Evolutionary conservation across 2,888 invertebrate genomes (phyloP).

Genomic region (Linyphia triangularis): DNA sequence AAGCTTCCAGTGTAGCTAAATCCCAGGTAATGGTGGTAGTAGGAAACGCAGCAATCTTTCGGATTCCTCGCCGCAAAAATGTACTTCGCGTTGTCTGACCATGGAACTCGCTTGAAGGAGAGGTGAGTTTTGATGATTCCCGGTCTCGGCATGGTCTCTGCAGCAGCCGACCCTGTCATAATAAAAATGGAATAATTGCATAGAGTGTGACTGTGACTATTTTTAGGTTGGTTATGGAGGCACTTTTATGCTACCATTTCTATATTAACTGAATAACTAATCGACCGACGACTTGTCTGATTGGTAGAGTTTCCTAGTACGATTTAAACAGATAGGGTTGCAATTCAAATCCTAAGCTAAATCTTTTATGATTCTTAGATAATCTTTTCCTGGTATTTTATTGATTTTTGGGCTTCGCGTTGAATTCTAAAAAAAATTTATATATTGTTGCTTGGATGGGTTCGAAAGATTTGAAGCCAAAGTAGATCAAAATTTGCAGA

Average conservation of each 20-base stretch:
- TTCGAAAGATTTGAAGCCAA: too few relatives aligned
- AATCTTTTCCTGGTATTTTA: too few relatives aligned
- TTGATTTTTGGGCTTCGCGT: too few relatives aligned
- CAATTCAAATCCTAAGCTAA: background rate
- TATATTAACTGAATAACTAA: too few relatives aligned
- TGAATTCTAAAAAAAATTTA: too few relatives aligned
- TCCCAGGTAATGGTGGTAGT: slow-evolving; percentile 79
- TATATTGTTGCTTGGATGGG: too few relatives aligned
- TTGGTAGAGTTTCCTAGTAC: background rate
- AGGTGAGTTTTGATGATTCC: slow-evolving; percentile 78
- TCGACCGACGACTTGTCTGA: background rate
- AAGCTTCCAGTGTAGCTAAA: slow-evolving; percentile 71
- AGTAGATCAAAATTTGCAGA: too few relatives aligned
- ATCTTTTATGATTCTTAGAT: background rate
- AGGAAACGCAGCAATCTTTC: slow-evolving; percentile 81
- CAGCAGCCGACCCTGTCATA: slow-evolving; percentile 52
- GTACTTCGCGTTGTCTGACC: slow-evolving; percentile 74
- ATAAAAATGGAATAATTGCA: background rate
- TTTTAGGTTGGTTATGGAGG: background rate
- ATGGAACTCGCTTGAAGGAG: slow-evolving; percentile 75
- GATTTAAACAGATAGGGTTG: background rate
- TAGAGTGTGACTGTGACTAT: background rate
- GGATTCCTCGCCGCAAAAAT: slow-evolving; percentile 81
- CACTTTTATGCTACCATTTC: too few relatives aligned
- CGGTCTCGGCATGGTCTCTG: slow-evolving; percentile 61